Evolutionary conservation across 2,888 invertebrate species (phyloP).

Genomic region (Sinelater perroti): DNA sequence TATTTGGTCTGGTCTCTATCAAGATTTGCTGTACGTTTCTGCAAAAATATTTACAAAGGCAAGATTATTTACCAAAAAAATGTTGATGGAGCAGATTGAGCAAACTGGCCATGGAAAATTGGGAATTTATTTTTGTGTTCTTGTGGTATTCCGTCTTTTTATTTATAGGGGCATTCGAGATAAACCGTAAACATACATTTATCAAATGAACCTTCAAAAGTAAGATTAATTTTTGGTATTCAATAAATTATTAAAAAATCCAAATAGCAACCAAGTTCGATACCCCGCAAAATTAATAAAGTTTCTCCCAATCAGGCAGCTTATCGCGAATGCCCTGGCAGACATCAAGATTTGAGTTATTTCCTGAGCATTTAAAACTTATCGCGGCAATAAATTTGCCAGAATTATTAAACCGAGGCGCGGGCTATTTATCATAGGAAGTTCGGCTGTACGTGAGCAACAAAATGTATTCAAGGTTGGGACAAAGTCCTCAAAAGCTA

Average conservation of each 20-base stretch:
- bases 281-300: no score
- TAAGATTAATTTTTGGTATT: no score
- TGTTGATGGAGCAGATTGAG: background rate
- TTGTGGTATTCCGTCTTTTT: background rate
- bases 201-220: no score
- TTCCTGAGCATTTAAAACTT: conserved; percentile 1
- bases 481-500: conserved; percentile 30
- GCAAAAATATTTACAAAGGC: background rate
- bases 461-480: conserved; percentile 26
- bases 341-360: no score
- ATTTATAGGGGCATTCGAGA: no score
- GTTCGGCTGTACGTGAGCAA: conserved; percentile 9
- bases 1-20: no score
- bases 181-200: no score
- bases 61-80: conserved; percentile 3
- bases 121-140: conserved; percentile 4
- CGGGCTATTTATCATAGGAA: conserved; percentile 2
- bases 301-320: no score
- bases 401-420: background rate
- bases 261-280: no score
- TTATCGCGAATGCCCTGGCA: no score
- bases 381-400: background rate
- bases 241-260: no score
- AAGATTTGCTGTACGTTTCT: no score
- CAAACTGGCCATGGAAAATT: background rate